Evolutionary conservation across 2,797 vertebrate genomes (phyloP), one percentile per base, ranked within the genome.

Genomic region (Sciurus carolinensis): DNA sequence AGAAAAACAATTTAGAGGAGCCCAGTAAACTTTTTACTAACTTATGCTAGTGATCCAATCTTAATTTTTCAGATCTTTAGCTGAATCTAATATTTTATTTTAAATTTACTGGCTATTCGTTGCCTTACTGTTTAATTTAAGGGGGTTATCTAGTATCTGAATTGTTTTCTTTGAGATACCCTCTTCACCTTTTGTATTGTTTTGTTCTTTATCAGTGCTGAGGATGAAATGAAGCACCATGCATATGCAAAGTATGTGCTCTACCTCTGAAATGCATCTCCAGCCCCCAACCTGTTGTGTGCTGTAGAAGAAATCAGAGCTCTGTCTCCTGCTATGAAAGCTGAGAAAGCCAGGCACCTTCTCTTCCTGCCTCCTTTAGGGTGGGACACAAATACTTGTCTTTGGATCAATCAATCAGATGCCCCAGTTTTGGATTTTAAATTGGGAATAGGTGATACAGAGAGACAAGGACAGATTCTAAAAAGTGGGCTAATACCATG

Each of bases 41-140:
- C 4, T 26, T 93, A 66, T 33, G 22, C 66, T 26, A 36, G 11
- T 72, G 52, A 84, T 76, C 9, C 4, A 17, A 28, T 44, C 42
- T 84, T 64, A 50, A 12, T 67, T 39, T 36, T 87, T 87, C 7
- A 50, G 42, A 64, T 75, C 9, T 50, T 64, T 79, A 75, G 33
- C 11, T 18, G 82, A 91, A 83, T 33, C 9, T 81, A 57, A 11
- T 59, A 47, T 47, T 95, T 92, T 81, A 67, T 24, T 83, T 62
- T 20, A 36, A 71, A 10, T 36, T 83, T 71, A 3, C 13, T 26
- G 5, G 10, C 42, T 17, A 36, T 52, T n/a, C 82, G 33, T 44
- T 69, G 36, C 11, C 92, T 71, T 89, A 18, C 18, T 39, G 39
- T 75, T 94, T 75, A 47, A 57, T 36, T 76, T 28, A 71, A 3